Evolutionary conservation across 2,113 vertebrate genomes (phyloP).

Genomic region (Pangasianodon gigas): DNA sequence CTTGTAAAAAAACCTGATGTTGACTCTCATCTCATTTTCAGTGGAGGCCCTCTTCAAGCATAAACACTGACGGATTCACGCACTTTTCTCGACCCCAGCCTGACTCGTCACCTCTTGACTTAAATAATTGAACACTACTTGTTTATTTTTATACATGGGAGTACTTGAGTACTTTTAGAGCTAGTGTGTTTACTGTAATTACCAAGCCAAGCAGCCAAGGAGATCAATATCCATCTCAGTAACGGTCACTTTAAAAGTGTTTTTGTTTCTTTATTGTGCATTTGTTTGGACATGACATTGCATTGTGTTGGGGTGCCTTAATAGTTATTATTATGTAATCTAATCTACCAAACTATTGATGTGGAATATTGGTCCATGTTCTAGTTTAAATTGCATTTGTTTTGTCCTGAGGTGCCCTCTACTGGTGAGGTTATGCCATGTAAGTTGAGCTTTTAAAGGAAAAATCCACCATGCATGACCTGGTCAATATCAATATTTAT

Average conservation of each 20-base stretch:
- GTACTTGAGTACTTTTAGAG: slow-evolving; percentile 22
- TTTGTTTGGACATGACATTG: not conserved
- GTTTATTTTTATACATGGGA: slow-evolving; percentile 38
- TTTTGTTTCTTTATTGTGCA: not conserved
- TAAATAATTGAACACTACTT: slow-evolving; percentile 33
- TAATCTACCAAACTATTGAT: not conserved
- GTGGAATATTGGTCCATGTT: not conserved
- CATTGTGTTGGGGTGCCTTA: not conserved
- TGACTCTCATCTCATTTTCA: slow-evolving; percentile 55
- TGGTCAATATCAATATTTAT: not conserved
- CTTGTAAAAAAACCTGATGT: not conserved
- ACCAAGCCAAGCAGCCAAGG: not conserved
- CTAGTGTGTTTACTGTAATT: slow-evolving; percentile 5
- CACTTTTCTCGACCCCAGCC: not conserved
- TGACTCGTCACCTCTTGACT: not conserved
- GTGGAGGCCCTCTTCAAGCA: slow-evolving; percentile 77
- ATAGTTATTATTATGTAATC: not conserved
- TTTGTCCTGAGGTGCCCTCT: not conserved
- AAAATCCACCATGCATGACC: not conserved
- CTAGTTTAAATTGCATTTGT: not conserved
- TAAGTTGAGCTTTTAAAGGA: not conserved
- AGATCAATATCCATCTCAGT: slow-evolving; percentile 2
- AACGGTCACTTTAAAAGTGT: not conserved
- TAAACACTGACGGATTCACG: slow-evolving; percentile 61
- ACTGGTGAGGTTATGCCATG: not conserved